These are phyloP conservation scores for Amphiprion percula DNA, from an alignment of 2,113 vertebrate species.

Conservation along the genomic window DNA sequence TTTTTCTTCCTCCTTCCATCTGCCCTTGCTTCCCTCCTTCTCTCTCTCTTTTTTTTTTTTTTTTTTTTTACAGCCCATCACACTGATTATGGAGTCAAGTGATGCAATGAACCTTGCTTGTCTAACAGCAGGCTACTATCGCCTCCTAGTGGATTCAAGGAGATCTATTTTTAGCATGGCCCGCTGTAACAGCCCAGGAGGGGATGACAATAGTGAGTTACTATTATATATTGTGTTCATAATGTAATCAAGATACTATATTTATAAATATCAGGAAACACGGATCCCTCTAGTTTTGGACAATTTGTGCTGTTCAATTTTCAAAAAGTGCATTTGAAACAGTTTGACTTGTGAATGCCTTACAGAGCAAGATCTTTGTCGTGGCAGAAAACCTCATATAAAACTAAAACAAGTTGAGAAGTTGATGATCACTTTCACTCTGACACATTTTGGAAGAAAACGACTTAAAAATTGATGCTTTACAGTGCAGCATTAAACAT, in stretches of 20 bases:
- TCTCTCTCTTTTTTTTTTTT: background rate
- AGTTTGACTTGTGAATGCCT: too few species aligned
- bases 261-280: too few species aligned
- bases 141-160: slow-evolving; percentile 94
- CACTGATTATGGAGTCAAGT: slow-evolving; percentile 95
- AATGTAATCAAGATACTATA: background rate
- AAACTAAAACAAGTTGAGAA: background rate
- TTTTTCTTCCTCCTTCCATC: background rate
- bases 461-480: slow-evolving; percentile 14
- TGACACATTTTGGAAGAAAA: slow-evolving; percentile 7
- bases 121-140: slow-evolving; percentile 95
- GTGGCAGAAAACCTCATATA: background rate
- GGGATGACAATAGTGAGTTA: slow-evolving; percentile 85
- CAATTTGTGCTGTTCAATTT: too few species aligned
- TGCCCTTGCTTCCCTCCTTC: background rate
- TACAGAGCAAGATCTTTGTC: background rate
- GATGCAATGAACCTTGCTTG: slow-evolving; percentile 99
- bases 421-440: background rate
- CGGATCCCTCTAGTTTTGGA: too few species aligned
- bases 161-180: slow-evolving; percentile 98
- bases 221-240: background rate
- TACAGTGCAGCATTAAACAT: background rate
- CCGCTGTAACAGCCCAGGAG: slow-evolving; percentile 88
- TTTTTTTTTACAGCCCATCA: slow-evolving; percentile 89
- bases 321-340: too few species aligned